These are phyloP conservation scores for Xestobium rufovillosum DNA, from an alignment of 2,888 invertebrate genomes.

Conservation along the genomic window DNA sequence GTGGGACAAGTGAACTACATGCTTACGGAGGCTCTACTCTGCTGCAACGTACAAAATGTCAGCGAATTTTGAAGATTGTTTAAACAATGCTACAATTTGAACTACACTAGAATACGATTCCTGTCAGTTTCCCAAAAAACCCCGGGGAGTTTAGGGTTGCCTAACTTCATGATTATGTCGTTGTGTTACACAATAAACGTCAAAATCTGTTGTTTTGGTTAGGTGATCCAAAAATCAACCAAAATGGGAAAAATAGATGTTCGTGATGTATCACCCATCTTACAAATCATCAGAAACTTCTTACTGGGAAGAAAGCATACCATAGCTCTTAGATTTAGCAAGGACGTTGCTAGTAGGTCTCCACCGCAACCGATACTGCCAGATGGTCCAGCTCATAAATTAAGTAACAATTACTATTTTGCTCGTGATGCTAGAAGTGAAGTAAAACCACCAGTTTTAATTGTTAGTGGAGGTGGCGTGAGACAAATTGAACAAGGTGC, in stretches of 20 bases:
- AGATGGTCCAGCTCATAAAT: conserved; percentile 71
- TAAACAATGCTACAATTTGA: too few species aligned
- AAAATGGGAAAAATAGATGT: conserved; percentile 36
- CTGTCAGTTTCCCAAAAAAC: too few species aligned
- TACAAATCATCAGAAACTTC: conserved; percentile 57
- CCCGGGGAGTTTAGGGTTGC: too few species aligned
- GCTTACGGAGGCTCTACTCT: too few species aligned
- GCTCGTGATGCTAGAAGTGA: conserved; percentile 75
- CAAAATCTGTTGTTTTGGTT: background rate
- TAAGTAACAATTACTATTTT: conserved; percentile 78
- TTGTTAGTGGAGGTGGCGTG: conserved; percentile 42
- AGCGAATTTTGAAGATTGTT: too few species aligned
- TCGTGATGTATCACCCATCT: conserved; percentile 56
- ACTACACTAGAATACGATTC: too few species aligned
- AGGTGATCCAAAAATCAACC: too few species aligned
- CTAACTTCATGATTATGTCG: too few species aligned
- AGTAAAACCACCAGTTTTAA: conserved; percentile 58
- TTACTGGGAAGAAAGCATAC: conserved; percentile 54
- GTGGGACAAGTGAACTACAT: too few species aligned
- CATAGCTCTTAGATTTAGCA: conserved; percentile 57
- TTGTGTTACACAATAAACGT: conserved; percentile 5
- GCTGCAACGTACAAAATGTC: too few species aligned
- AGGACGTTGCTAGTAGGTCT: conserved; percentile 60
- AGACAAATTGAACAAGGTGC: conserved; percentile 41
- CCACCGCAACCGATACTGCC: conserved; percentile 78